Evolutionary conservation across 2,888 invertebrate genomes (phyloP), one percentile per base, ranked within the genome.

Genomic region (Cosmopolites sordidus): DNA sequence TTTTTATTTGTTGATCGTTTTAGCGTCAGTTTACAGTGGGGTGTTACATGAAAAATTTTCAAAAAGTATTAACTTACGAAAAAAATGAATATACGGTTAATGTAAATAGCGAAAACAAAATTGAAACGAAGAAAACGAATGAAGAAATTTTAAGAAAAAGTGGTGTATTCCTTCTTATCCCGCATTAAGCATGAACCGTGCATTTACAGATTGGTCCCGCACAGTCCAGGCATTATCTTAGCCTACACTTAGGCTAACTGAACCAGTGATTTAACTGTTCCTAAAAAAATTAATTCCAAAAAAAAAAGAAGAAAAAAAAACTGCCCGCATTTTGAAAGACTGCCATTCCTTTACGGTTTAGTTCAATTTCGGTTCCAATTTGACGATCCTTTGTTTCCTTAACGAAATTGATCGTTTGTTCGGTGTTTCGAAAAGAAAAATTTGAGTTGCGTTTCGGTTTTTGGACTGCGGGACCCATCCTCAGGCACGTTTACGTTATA

Each of bases 281-380:
- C 73, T 73, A 74, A 69, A 66, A 46, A 47, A 57, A 60, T 69
- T 69, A 65, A 71, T 70, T 69, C 67, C 40, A 40, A 40, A 40
- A 40, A 40, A 40, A 40, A 40, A 16, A 2, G 17, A 14, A 16
- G 11, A 40, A 40, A 40, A 16, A 33, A 33, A 44, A 68, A 73
- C 74, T 74, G 74, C 74, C 22, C 74, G 72, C 72, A 71, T 71
- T 73, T 73, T 62, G 69, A 65, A 72, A 74, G 74, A 74, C 74
- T 74, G 74, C 72, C 73, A 64, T 74, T 73, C 65, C 66, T 65
- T 72, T 74, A 72, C 45, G 63, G 56, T 69, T 66, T 49, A 48
- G 59, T 69, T 73, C 51, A 18, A 43, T 65, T 69, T 61, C 14
- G 37, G 65, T 71, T 59, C 45, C 49, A 46, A 44, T 67, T 67